These are phyloP conservation scores for Onychorhynchus coronatus DNA, from an alignment of 2,113 vertebrate species.

Conservation along the genomic window DNA sequence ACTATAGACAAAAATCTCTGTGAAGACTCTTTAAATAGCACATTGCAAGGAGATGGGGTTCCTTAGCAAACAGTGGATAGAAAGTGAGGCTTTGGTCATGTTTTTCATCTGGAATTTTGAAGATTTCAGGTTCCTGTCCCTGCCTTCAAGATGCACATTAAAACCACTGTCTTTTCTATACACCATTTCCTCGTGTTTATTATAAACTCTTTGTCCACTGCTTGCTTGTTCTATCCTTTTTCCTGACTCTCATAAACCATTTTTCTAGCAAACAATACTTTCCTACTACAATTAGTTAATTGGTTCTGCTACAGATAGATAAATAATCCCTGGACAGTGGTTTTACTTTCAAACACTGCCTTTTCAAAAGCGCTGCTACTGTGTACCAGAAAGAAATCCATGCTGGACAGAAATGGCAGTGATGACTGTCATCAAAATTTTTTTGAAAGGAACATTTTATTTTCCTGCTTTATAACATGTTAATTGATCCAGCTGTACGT, in stretches of 20 bases:
- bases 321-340: not conserved
- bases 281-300: not conserved
- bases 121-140: not conserved
- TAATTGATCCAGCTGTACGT: not conserved
- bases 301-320: not conserved
- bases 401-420: not conserved
- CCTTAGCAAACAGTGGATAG: not conserved
- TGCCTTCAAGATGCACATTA: not conserved
- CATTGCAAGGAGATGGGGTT: not conserved
- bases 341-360: not conserved
- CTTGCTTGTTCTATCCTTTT: not conserved
- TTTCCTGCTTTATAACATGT: not conserved
- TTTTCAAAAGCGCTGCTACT: not conserved
- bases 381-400: not conserved
- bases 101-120: not conserved
- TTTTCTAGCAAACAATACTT: not conserved
- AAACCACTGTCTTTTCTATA: not conserved
- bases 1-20: not conserved
- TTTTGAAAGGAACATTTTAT: not conserved
- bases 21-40: not conserved
- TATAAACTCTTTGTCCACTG: not conserved
- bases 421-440: not conserved
- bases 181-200: not conserved
- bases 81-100: not conserved
- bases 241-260: not conserved